Evolutionary conservation across 2,797 vertebrate genomes (phyloP), one percentile per base, ranked within the genome.

Genomic region (Oryzias dopingdopingensis): DNA sequence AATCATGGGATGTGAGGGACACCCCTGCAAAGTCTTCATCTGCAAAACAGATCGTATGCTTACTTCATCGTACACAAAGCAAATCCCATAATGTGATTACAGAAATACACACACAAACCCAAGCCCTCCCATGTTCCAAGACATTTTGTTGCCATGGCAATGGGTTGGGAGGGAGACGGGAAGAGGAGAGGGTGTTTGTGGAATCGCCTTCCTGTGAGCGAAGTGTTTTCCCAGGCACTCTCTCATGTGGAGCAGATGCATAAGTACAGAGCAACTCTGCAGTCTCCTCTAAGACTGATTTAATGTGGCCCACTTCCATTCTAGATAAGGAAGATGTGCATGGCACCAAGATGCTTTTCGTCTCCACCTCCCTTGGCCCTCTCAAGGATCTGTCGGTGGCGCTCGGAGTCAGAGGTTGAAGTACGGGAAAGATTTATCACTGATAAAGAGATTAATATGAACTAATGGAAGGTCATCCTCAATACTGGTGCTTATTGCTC

Each of bases 111-210:
- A 77, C 42, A 57, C 26, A 23, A 59, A 50, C 56, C 56, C 13
- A 14, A 47, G 57, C 46, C 44, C 67, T 40, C 65, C 53, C 52
- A 32, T 65, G 76, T 74, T 81, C 83, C 79, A 88, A 85, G 77
- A 82, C 85, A 81, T 85, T 68, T 60, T 66, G 87, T 92, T 91
- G 84, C 88, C 86, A 90, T 91, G 88, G 76, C 74, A 45, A 92
- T 74, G 62, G 48, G 47, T 47, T 20, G 60, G 56, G 69, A 79
- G 65, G 67, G 74, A 65, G 74, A 64, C 43, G 72, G 52, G 64
- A 60, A 67, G 68, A 52, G 65, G 79, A 49, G 56, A 69, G 72
- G 32, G 73, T 76, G 83, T 86, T 87, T 77, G 74, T 18, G 65
- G 81, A 86, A 76, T 79, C 70, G 83, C 80, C 77, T 81, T 79